A percentile compares a stretch with the other conserved stretches of the same genome.
phyloP scores from a whole-genome alignment of 2,797 vertebrate species.

The Hydrolagus colliei region DNA sequence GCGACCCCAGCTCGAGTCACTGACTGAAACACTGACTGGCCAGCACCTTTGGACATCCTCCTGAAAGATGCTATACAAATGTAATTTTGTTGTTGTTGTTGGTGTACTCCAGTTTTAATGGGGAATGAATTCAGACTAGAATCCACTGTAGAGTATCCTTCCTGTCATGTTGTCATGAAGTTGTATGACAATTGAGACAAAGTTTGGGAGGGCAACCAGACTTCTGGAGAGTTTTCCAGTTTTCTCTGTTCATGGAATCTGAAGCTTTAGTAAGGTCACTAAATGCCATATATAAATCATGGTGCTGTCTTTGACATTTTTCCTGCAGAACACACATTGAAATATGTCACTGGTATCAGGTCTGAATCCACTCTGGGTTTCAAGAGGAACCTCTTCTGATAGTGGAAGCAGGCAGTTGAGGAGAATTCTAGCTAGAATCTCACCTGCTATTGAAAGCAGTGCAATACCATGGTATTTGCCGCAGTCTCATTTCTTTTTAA shows the following conservation, averaged over 20 bases:
- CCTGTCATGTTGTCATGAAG: neutral
- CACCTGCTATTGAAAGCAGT: neutral
- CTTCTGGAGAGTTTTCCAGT: neutral
- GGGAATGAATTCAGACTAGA: neutral
- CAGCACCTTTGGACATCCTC: too few relatives aligned
- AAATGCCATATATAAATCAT: neutral
- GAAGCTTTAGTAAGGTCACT: neutral
- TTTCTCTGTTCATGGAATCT: neutral
- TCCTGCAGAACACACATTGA: neutral
- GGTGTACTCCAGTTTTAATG: neutral
- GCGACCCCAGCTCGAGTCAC: too few relatives aligned
- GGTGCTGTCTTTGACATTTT: neutral
- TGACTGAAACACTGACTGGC: too few relatives aligned
- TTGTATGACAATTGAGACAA: constrained; percentile 1
- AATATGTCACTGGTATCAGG: neutral
- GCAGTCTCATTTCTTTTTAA: neutral
- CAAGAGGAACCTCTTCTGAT: neutral
- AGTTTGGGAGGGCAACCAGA: neutral
- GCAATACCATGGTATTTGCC: neutral
- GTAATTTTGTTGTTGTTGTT: too few relatives aligned
- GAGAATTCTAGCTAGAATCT: neutral
- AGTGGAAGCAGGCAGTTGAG: neutral
- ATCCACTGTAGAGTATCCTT: neutral
- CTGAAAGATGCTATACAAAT: too few relatives aligned
- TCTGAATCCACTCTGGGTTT: neutral